Evolutionary conservation across 2,797 vertebrate genomes (phyloP).

Genomic region (Trichosurus vulpecula): DNA sequence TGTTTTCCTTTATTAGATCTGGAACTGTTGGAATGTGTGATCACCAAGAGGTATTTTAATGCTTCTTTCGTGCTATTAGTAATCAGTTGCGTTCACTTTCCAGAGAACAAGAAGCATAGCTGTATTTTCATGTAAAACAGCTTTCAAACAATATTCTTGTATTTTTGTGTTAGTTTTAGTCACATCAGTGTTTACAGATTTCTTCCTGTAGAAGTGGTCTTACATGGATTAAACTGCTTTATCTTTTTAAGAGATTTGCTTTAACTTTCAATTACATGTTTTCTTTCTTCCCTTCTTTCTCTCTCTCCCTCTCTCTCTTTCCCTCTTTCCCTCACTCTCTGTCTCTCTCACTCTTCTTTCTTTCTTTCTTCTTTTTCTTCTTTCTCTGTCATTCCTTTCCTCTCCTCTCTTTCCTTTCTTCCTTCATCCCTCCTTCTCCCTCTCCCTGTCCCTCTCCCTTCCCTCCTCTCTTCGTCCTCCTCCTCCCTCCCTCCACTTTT

Average conservation of each 20-base stretch:
- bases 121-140: constrained; percentile 31
- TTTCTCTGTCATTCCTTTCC: too few relatives aligned
- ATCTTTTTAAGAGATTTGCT: constrained; percentile 33
- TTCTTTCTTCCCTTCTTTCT: not conserved
- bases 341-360: not conserved
- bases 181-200: constrained; percentile 50
- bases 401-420: too few relatives aligned
- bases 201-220: constrained; percentile 6
- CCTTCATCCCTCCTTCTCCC: too few relatives aligned
- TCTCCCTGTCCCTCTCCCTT: too few relatives aligned
- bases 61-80: not conserved
- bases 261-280: constrained; percentile 7
- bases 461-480: too few relatives aligned
- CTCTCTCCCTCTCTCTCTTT: not conserved
- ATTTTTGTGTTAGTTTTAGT: constrained; percentile 42
- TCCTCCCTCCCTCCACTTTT: not conserved
- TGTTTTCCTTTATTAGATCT: not conserved
- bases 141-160: constrained; percentile 25
- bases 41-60: not conserved
- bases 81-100: constrained; percentile 38
- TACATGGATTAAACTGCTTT: not conserved
- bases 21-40: not conserved
- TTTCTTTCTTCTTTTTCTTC: not conserved
- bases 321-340: too few relatives aligned
- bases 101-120: constrained; percentile 4